phyloP scores from a whole-genome alignment of 2,888 invertebrate genomes.

The Phoronis australis region DNA sequence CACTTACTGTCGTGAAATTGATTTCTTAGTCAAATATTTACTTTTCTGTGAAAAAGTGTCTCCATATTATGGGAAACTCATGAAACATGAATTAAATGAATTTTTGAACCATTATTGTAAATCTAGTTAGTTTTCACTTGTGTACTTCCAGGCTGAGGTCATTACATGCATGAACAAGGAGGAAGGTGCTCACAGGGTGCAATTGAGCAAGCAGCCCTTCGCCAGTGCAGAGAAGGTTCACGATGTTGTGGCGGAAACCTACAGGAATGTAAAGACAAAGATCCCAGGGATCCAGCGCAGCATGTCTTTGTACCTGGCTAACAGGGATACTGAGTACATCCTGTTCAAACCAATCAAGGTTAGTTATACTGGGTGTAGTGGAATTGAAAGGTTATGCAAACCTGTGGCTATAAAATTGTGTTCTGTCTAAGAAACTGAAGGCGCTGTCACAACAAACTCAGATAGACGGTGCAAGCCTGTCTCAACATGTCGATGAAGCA shows the following conservation, averaged over 20 bases:
- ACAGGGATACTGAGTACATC: constrained; percentile 94
- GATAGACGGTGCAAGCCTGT: too few relatives aligned
- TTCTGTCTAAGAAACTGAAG: too few relatives aligned
- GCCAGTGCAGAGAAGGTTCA: constrained; percentile 71
- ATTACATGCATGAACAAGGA: constrained; percentile 46
- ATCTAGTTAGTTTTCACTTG: constrained; percentile 1
- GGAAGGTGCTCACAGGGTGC: constrained; percentile 34
- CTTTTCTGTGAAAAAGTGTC: too few relatives aligned
- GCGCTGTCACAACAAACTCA: too few relatives aligned
- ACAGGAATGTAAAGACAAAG: constrained; percentile 72
- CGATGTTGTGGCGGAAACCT: constrained; percentile 69
- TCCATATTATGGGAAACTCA: background rate
- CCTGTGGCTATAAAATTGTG: too few relatives aligned
- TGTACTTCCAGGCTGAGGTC: constrained; percentile 40
- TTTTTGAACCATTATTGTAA: constrained; percentile 10
- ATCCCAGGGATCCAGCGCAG: constrained; percentile 77
- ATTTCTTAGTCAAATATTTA: too few relatives aligned
- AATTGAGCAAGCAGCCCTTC: constrained; percentile 59
- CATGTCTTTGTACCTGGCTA: constrained; percentile 93
- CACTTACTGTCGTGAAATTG: too few relatives aligned
- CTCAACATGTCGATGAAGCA: too few relatives aligned
- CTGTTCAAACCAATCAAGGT: constrained; percentile 89
- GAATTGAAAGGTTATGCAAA: too few relatives aligned
- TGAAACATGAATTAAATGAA: background rate
- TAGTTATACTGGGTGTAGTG: constrained; percentile 23